A percentile compares a stretch with the other conserved stretches of the same genome.
Conservation (phyloP, 2,888 invertebrate species). For the Lissonota sp. region DNA sequence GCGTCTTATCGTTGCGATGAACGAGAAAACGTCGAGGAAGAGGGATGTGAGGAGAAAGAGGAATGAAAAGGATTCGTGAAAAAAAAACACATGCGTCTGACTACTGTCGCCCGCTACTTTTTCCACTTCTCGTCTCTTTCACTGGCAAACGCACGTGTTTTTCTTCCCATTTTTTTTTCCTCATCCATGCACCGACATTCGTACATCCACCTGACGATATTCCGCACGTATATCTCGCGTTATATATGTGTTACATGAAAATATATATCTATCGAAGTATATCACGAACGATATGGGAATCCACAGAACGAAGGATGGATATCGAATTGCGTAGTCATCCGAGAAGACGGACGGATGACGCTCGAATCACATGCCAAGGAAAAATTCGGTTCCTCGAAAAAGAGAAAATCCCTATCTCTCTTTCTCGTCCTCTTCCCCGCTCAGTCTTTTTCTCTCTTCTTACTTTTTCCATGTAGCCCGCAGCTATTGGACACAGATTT, state of each 20-base stretch:
- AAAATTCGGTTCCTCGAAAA: constrained; percentile 74
- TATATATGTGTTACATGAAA: constrained; percentile 10
- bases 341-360: constrained; percentile 77
- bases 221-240: constrained; percentile 15
- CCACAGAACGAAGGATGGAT: constrained; percentile 67
- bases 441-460: constrained; percentile 46
- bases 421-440: constrained; percentile 25
- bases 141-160: constrained; percentile 48
- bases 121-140: constrained; percentile 46
- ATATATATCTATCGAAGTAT: constrained; percentile 43
- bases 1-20: constrained; percentile 52
- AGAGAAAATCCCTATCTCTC: constrained; percentile 25
- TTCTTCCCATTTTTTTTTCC: neutral
- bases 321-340: constrained; percentile 81
- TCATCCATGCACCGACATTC: constrained; percentile 28
- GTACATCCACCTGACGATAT: constrained; percentile 53
- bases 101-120: constrained; percentile 54
- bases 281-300: constrained; percentile 58
- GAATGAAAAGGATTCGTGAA: constrained; percentile 10
- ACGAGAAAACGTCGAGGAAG: constrained; percentile 21
- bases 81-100: constrained; percentile 58
- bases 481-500: constrained; percentile 38
- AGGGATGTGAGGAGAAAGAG: constrained; percentile 20
- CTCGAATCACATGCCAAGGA: constrained; percentile 71
- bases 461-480: constrained; percentile 36